These are phyloP conservation scores for Sitta europaea DNA, from an alignment of 2,113 vertebrate species.

Conservation along the genomic window DNA sequence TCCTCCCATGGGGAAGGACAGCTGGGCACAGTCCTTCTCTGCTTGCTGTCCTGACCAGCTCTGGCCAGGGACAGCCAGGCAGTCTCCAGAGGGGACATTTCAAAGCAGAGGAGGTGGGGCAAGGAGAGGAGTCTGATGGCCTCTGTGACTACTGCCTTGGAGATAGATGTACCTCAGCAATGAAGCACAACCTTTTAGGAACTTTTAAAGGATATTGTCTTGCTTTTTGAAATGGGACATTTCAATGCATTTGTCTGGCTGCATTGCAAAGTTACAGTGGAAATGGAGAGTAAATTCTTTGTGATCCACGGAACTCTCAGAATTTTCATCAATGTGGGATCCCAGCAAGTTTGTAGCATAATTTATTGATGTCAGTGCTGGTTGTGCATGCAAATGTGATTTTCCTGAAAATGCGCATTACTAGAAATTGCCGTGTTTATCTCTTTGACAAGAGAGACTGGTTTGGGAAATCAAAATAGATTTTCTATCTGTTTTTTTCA, in stretches of 20 bases:
- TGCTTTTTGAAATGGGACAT: neutral
- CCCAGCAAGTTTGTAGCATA: neutral
- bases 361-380: neutral
- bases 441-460: neutral
- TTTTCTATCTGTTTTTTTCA: conserved; percentile 4
- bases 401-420: neutral
- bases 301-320: neutral
- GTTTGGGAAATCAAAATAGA: neutral
- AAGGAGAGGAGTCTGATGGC: neutral
- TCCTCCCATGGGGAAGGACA: neutral
- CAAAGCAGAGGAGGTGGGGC: neutral
- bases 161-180: neutral
- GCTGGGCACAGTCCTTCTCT: neutral
- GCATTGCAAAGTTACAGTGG: neutral
- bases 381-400: neutral
- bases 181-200: neutral
- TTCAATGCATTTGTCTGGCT: neutral
- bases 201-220: neutral
- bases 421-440: neutral
- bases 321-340: accelerated
- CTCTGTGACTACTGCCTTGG: neutral
- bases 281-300: neutral
- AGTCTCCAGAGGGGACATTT: neutral
- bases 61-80: neutral
- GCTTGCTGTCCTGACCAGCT: neutral